These are phyloP conservation scores for Hedychridium roseum DNA, from an alignment of 2,888 invertebrate species.

Conservation along the genomic window DNA sequence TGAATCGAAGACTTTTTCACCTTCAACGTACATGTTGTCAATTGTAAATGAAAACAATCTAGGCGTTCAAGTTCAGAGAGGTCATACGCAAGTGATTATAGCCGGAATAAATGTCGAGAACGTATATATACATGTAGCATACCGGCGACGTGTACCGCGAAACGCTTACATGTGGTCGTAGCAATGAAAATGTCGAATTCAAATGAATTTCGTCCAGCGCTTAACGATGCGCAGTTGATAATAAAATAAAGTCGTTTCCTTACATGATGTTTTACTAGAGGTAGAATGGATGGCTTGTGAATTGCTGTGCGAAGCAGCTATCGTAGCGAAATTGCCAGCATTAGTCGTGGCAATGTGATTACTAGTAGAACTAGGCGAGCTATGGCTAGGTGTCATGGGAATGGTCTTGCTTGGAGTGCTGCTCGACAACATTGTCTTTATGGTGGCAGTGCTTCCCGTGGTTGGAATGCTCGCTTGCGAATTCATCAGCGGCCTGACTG, in stretches of 20 bases:
- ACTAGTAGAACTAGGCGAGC: conserved; percentile 61
- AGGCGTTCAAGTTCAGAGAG: too few species aligned
- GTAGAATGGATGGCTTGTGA: conserved; percentile 61
- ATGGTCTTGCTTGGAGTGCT: conserved; percentile 63
- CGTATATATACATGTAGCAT: too few species aligned
- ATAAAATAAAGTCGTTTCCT: conserved; percentile 27
- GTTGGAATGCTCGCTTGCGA: conserved; percentile 70
- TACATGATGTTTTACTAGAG: conserved; percentile 63
- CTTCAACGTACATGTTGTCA: too few species aligned
- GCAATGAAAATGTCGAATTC: too few species aligned
- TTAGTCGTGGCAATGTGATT: conserved; percentile 61
- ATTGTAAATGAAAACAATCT: too few species aligned
- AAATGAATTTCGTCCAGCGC: too few species aligned
- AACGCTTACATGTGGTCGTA: too few species aligned
- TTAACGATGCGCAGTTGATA: too few species aligned
- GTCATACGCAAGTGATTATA: too few species aligned
- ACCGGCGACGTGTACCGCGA: too few species aligned
- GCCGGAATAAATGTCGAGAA: too few species aligned
- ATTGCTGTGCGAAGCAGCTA: conserved; percentile 67
- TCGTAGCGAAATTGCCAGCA: conserved; percentile 72
- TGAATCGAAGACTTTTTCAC: too few species aligned
- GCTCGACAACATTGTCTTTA: conserved; percentile 65
- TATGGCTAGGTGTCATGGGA: conserved; percentile 70
- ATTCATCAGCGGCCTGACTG: conserved; percentile 68
- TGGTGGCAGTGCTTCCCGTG: conserved; percentile 66